A percentile compares a stretch with the other conserved stretches of the same genome.
These are phyloP conservation scores for Cerceris rybyensis DNA, from an alignment of 2,888 invertebrate genomes.

Conservation along the genomic window DNA sequence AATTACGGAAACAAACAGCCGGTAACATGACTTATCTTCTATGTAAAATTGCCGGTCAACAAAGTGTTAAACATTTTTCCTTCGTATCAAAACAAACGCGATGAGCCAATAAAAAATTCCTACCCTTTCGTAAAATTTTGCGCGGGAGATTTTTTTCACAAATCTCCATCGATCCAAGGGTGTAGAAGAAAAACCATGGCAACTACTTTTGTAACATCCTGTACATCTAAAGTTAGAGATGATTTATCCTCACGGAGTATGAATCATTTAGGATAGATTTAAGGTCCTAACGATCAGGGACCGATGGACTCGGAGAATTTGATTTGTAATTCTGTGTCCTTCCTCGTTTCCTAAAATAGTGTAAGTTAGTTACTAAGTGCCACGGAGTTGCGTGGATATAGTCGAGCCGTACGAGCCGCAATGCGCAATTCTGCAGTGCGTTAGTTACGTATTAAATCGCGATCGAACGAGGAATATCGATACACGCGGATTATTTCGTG, in stretches of 20 bases:
- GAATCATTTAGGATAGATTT: constrained; percentile 54
- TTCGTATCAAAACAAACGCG: no score
- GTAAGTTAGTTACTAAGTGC: constrained; percentile 5
- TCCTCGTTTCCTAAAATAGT: constrained; percentile 43
- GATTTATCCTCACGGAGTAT: constrained; percentile 44
- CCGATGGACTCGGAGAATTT: constrained; percentile 27
- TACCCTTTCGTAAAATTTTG: no score
- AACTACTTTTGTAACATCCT: no score
- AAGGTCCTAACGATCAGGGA: constrained; percentile 39
- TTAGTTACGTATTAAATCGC: constrained; percentile 8
- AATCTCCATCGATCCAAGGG: no score
- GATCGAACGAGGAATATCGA: constrained; percentile 13
- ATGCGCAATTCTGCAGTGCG: constrained; percentile 16
- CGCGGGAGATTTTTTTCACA: no score
- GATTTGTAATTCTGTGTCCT: constrained; percentile 39
- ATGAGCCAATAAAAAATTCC: no score
- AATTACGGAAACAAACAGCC: no score
- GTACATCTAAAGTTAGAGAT: constrained; percentile 46
- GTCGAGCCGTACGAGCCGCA: constrained; percentile 16
- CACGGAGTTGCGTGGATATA: constrained; percentile 7
- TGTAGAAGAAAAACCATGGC: constrained; percentile 18
- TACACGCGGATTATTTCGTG: not conserved
- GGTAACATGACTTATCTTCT: no score
- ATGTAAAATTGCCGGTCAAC: no score
- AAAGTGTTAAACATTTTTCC: no score